Percentiles rank a stretch among this genome's conserved stretches.
These are phyloP conservation scores for Metallyticus violacea DNA, from an alignment of 2,888 invertebrate species.

Conservation along the genomic window DNA sequence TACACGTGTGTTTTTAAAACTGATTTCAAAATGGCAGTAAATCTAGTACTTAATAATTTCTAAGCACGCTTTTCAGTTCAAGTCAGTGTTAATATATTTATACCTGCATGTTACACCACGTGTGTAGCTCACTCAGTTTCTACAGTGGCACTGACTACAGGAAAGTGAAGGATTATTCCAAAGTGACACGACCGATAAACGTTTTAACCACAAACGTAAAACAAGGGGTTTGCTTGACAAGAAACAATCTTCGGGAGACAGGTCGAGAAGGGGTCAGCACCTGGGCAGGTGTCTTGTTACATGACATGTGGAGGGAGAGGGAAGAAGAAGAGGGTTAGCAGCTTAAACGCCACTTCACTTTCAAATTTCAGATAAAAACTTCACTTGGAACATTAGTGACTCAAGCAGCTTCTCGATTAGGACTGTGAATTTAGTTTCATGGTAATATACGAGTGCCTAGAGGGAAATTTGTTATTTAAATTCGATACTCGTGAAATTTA, in stretches of 20 bases:
- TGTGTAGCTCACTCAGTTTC: too few relatives aligned
- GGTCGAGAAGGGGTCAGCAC: background rate
- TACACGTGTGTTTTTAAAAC: too few relatives aligned
- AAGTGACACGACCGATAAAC: background rate
- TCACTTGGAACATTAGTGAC: background rate
- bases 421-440: background rate
- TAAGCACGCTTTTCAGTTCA: too few relatives aligned
- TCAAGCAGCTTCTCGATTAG: background rate
- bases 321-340: background rate
- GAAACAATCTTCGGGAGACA: background rate
- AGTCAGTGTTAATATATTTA: too few relatives aligned
- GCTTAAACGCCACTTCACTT: background rate
- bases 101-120: too few relatives aligned
- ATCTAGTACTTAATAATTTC: too few relatives aligned
- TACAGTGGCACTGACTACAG: too few relatives aligned
- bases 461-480: too few relatives aligned
- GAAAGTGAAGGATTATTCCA: background rate
- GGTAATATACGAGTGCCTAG: too few relatives aligned
- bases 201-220: background rate
- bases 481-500: too few relatives aligned
- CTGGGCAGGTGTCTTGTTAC: background rate
- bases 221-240: background rate
- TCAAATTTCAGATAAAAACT: background rate
- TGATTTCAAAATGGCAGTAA: too few relatives aligned
- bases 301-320: background rate